phyloP scores from a whole-genome alignment of 2,113 vertebrate species.

The Gambusia affinis region DNA sequence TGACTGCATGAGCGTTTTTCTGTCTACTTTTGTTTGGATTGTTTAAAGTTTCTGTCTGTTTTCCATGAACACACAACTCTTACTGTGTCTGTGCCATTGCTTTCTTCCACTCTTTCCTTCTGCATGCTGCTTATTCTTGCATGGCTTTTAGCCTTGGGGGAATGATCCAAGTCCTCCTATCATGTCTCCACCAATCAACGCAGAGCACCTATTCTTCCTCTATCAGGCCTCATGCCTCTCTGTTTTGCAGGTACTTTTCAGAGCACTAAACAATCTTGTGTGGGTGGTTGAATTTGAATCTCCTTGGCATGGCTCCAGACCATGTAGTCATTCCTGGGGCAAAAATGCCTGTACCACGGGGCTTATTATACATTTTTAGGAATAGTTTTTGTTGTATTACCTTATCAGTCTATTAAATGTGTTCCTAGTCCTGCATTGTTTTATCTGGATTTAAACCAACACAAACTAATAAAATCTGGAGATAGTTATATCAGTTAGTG shows the following conservation, averaged over 20 bases:
- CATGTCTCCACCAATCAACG: constrained; percentile 81
- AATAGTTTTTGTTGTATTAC: neutral
- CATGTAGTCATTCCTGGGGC: neutral
- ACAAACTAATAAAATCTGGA: no score
- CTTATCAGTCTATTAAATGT: neutral
- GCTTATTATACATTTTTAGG: neutral
- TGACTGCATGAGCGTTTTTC: constrained; percentile 1
- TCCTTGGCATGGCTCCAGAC: neutral
- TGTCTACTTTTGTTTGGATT: neutral
- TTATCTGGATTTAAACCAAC: no score
- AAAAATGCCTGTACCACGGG: neutral
- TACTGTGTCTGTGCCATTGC: constrained; percentile 9
- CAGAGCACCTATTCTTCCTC: constrained; percentile 82
- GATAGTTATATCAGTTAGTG: no score
- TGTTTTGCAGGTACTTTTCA: constrained; percentile 67
- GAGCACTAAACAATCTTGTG: constrained; percentile 33
- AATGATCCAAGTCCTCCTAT: constrained; percentile 76
- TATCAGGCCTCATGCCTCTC: constrained; percentile 79
- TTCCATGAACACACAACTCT: constrained; percentile 10
- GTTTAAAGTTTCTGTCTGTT: constrained; percentile 15
- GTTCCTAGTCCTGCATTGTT: neutral
- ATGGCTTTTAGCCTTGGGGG: constrained; percentile 77
- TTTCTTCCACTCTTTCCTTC: constrained; percentile 21
- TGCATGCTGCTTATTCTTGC: constrained; percentile 73
- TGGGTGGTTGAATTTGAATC: constrained; percentile 23